These are phyloP conservation scores for Scyliorhinus canicula DNA, from an alignment of 2,797 vertebrate genomes.

Conservation along the genomic window DNA sequence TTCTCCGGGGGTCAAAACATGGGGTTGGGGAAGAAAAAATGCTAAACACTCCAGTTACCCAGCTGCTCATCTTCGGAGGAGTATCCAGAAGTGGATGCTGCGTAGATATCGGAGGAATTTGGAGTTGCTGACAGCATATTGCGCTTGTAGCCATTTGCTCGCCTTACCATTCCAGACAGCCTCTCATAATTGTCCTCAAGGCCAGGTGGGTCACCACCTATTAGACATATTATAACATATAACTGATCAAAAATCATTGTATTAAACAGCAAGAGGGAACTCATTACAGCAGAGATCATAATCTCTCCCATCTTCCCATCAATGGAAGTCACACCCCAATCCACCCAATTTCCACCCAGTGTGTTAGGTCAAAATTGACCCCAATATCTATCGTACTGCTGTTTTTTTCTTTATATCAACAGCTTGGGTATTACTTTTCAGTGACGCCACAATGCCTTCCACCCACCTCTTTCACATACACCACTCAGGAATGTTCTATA, in stretches of 20 bases:
- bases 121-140: not conserved
- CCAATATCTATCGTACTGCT: not conserved
- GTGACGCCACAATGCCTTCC: not conserved
- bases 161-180: not conserved
- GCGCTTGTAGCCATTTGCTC: constrained; percentile 9
- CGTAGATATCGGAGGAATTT: not conserved
- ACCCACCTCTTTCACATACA: not conserved
- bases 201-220: not conserved
- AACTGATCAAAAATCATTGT: not conserved
- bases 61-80: constrained; percentile 28
- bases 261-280: not conserved
- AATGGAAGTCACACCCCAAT: not conserved
- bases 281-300: not conserved
- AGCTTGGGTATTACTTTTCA: not conserved
- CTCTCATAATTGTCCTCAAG: not conserved
- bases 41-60: not conserved
- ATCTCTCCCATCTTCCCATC: not conserved
- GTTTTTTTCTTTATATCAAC: not conserved
- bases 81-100: constrained; percentile 17
- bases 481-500: not conserved
- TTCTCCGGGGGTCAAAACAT: not conserved
- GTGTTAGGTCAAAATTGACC: not conserved
- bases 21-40: not conserved
- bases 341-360: not conserved
- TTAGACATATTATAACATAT: not conserved